Conservation (phyloP, 2,113 vertebrate genomes). For the Boleophthalmus pectinirostris region DNA sequence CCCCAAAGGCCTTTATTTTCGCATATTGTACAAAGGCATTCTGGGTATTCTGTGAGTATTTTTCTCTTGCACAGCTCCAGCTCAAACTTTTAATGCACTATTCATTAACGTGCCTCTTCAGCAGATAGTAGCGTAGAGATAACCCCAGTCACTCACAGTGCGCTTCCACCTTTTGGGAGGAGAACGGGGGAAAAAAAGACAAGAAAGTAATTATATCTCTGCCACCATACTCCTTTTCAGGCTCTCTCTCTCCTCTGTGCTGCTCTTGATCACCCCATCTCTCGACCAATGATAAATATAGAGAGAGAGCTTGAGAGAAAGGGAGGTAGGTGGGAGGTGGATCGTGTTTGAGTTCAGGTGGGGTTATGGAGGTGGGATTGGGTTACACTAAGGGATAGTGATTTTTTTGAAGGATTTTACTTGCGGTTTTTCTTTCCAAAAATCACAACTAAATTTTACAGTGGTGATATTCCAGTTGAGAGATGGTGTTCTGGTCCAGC, state of each 20-base stretch:
- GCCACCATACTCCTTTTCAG: constrained; percentile 63
- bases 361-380: constrained; percentile 17
- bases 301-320: constrained; percentile 25
- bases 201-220: constrained; percentile 76
- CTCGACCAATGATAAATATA: constrained; percentile 57
- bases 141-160: constrained; percentile 69
- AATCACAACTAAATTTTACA: constrained; percentile 10
- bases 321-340: not conserved
- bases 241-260: constrained; percentile 41
- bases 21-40: constrained; percentile 47
- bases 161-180: constrained; percentile 59
- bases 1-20: constrained; percentile 42
- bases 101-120: constrained; percentile 76
- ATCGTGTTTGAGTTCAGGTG: constrained; percentile 53
- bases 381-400: constrained; percentile 26
- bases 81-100: constrained; percentile 71
- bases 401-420: constrained; percentile 29
- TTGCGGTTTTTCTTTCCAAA: constrained; percentile 20
- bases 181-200: constrained; percentile 61
- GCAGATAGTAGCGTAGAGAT: constrained; percentile 67
- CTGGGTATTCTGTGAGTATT: constrained; percentile 28
- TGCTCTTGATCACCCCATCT: constrained; percentile 21
- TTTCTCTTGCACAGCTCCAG: constrained; percentile 22
- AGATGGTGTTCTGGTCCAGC: constrained; percentile 32
- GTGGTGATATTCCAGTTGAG: not conserved